Evolutionary conservation across 2,797 vertebrate genomes (phyloP), one percentile per base, ranked within the genome.

Genomic region (Oreochromis grahami): DNA sequence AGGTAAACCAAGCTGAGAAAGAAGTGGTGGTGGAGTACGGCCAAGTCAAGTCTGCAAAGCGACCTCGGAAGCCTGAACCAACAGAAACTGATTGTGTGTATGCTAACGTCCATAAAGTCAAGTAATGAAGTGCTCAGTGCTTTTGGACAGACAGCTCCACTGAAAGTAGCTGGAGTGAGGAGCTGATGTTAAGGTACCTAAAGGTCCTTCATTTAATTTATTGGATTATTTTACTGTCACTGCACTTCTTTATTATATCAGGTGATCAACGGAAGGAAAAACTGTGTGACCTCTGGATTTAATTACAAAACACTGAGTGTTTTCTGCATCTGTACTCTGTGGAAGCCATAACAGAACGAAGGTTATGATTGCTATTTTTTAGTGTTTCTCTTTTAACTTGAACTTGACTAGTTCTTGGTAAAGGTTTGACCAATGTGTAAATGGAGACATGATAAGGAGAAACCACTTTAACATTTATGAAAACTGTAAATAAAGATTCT

Each of bases 11-110:
- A 32, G 13, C 2, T 19, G 78, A 58, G 53, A 14, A 53, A 2
- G 51, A 3, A 6, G 38, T 1, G 10, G 86, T 82, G 36, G 91
- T 95, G 77, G 92, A 93, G 82, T 95, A 95, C 2, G 86, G 88
- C 9, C 81, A 94, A 9, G 77, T 95, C 34, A 90, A 68, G 56
- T 32, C 91, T 68, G 80, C 88, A 10, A 14, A 65, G 29, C 77
- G 10, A 10, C 50, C 81, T 26, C 76, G 3, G 9, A 77, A 6
- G 48, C 14, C 8, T 9, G 9, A 60, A 6, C 24, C 21, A 13
- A 5, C 29, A 8, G 14, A 2, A 13, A 84, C 87, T 9, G 82
- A 86, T 1, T 80, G 84, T 63, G 43, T 95, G 21, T 94, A 95
- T 7, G 32, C 91, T 26, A 29, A 26, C 3, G 82, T 93, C 29